Evolutionary conservation across 1,140 invertebrate genomes (phyloP).

Genomic region (Drosophila athabasca): DNA sequence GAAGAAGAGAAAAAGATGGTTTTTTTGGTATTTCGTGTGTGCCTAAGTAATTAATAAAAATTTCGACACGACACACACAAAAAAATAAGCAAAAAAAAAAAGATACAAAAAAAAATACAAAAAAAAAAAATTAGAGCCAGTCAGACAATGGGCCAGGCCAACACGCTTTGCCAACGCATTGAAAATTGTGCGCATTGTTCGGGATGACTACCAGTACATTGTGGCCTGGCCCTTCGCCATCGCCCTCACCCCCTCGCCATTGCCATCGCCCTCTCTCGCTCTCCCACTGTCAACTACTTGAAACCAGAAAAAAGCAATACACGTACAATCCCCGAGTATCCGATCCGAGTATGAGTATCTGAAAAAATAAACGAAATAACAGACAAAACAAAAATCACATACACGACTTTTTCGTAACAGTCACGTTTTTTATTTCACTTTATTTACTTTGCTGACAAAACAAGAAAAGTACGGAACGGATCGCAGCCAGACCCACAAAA

Average conservation of each 20-base stretch:
- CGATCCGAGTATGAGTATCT: neutral
- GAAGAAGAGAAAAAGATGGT: constrained; percentile 20
- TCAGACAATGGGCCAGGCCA: constrained; percentile 47
- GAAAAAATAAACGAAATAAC: constrained; percentile 47
- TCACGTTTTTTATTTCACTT: constrained; percentile 74
- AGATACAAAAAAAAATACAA: neutral
- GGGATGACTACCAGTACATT: constrained; percentile 15
- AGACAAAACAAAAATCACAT: constrained; percentile 62
- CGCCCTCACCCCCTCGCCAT: no score
- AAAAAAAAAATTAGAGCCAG: constrained; percentile 42
- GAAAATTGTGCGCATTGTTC: constrained; percentile 73
- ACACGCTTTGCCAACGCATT: constrained; percentile 58
- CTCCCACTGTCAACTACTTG: constrained; percentile 61
- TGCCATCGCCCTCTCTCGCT: neutral
- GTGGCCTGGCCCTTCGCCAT: no score
- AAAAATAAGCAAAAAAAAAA: neutral
- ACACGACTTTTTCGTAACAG: constrained; percentile 77
- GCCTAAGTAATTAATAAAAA: constrained; percentile 58
- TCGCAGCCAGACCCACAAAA: constrained; percentile 10
- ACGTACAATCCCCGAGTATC: neutral
- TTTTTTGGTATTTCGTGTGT: constrained; percentile 29
- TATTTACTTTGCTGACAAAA: constrained; percentile 73
- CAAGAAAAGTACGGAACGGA: constrained; percentile 47
- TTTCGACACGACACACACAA: constrained; percentile 43
- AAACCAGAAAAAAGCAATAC: constrained; percentile 41